Conservation (phyloP, 1,140 invertebrate species). For the Brachionus manjavacas region DNA sequence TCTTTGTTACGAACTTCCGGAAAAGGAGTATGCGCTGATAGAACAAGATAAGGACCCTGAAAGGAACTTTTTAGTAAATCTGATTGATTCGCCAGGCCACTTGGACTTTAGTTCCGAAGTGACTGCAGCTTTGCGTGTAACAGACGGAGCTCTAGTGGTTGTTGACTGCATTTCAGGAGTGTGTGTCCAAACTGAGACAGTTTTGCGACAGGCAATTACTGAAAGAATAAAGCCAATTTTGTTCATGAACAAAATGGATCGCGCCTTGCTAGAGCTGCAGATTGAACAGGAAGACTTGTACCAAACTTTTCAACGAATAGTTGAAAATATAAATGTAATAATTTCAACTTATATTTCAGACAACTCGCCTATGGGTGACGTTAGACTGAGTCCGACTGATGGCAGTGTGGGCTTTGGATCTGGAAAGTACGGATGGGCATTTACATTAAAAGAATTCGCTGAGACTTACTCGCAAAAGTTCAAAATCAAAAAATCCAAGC, state of each 20-base stretch:
- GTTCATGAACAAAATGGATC: slow-evolving; percentile 42
- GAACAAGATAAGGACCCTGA: slow-evolving; percentile 12
- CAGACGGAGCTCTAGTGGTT: slow-evolving; percentile 41
- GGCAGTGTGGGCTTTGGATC: slow-evolving; percentile 30
- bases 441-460: slow-evolving; percentile 22
- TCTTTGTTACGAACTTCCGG: neutral
- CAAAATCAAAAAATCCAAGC: slow-evolving; percentile 44
- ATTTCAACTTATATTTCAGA: slow-evolving; percentile 16
- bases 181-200: slow-evolving; percentile 43
- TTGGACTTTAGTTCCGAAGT: slow-evolving; percentile 41
- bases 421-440: neutral
- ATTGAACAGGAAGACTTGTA: slow-evolving; percentile 31
- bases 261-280: slow-evolving; percentile 30
- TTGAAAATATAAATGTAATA: slow-evolving; percentile 10
- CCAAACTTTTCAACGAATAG: neutral
- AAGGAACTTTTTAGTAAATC: slow-evolving; percentile 4
- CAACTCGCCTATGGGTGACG: neutral
- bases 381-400: neutral
- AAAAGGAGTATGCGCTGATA: neutral
- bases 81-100: slow-evolving; percentile 42
- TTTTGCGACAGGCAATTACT: slow-evolving; percentile 29
- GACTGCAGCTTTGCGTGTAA: slow-evolving; percentile 39
- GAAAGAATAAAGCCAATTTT: slow-evolving; percentile 42
- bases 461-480: neutral
- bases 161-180: slow-evolving; percentile 39